Base-by-base conservation (phyloP, 2,888 invertebrate genomes). In the Rotaria magnacalcarata region DNA sequence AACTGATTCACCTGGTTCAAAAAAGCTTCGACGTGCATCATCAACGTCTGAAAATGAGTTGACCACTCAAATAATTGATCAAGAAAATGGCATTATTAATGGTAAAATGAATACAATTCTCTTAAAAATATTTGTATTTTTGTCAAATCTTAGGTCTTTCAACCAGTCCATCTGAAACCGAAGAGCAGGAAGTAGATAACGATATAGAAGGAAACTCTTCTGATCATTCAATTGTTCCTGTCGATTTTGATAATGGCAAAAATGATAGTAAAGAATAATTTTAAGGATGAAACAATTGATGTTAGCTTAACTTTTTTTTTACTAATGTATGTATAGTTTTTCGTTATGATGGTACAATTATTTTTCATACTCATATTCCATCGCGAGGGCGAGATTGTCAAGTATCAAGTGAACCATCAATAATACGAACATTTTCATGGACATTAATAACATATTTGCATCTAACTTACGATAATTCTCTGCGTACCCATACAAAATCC, bases 381-480 rank as follows among this genome's bases (percentile, higher is more conserved):
- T 14, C 24, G 1, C 80, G 80, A 24, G 47, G 47, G 24, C 21
- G 47, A 24, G 11, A 7, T 80, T 0, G 2, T 80, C 47, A 47
- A 80, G 14, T 47, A 43, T 67, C 34, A 16, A 80, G 80, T 80
- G 47, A 80, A 10, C 43, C 47, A 8, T 14, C 80, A 24, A 80
- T 80, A 24, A 80, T 80, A 24, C 80, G 80, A 47, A 80, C 80
- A 47, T 80, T 80, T 47, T 2, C 80, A 80, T 80, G 80, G 80
- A 80, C 43, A 47, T 14, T 80, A 47, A 4, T 80, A 1, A 34
- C 2, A 47, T 16, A 24, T 47, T 5, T 47, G 3, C 47, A 80
- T 47, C 47, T 21, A n/a, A 5, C 2, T 43, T 6, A 43, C 47
- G 47, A 80, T 47, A 43, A 10, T 11, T 80, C 10, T 80, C 24